A percentile compares a stretch with the other conserved stretches of the same genome.
Evolutionary conservation across 2,888 invertebrate genomes (phyloP).

Genomic region (Lymantria dispar): DNA sequence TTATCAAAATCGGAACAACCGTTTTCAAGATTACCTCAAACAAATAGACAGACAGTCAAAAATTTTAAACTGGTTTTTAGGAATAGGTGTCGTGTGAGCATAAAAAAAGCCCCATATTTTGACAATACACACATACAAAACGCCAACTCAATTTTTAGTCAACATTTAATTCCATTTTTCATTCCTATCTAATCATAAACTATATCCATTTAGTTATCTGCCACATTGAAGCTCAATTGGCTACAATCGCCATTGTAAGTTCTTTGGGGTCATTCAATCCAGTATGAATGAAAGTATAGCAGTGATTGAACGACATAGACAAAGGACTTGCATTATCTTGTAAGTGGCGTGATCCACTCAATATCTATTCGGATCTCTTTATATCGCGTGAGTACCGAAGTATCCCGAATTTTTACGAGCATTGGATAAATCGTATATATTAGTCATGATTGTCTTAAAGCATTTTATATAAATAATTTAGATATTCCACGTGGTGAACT

Average conservation of each 20-base stretch:
- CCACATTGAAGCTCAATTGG: not conserved
- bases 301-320: constrained; percentile 57
- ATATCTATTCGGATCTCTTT: constrained; percentile 56
- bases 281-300: not conserved
- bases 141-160: too few relatives aligned
- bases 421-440: constrained; percentile 47
- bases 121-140: too few relatives aligned
- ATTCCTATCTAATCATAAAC: not conserved
- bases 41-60: too few relatives aligned
- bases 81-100: too few relatives aligned
- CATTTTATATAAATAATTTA: too few relatives aligned
- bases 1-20: too few relatives aligned
- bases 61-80: too few relatives aligned
- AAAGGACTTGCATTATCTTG: constrained; percentile 58
- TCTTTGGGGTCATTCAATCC: constrained; percentile 9
- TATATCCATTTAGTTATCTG: not conserved
- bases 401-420: constrained; percentile 51
- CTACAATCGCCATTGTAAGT: not conserved
- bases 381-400: constrained; percentile 52
- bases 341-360: constrained; percentile 54
- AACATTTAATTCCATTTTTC: not conserved
- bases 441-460: too few relatives aligned
- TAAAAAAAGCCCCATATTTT: too few relatives aligned
- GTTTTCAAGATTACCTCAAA: too few relatives aligned
- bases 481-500: too few relatives aligned